phyloP scores from a whole-genome alignment of 2,113 vertebrate species.

The Corythaixoides concolor region DNA sequence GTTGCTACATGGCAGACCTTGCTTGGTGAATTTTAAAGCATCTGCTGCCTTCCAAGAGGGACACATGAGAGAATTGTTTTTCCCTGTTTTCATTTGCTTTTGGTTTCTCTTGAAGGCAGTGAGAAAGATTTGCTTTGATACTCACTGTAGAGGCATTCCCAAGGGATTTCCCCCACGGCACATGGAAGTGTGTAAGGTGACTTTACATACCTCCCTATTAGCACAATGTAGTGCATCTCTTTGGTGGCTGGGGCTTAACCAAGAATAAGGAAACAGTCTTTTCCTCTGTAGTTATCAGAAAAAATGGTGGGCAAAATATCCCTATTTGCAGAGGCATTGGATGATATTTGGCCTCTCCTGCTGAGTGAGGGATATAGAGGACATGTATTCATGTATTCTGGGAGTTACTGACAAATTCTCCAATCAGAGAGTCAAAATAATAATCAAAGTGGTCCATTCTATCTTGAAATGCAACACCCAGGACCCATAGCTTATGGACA shows the following conservation, averaged over 20 bases:
- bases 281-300: accelerated
- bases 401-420: neutral
- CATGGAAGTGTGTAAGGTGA: neutral
- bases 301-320: neutral
- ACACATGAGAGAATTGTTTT: neutral
- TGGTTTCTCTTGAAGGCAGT: neutral
- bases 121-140: neutral
- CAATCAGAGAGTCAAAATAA: neutral
- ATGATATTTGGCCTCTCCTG: neutral
- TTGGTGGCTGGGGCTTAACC: neutral
- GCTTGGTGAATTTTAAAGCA: neutral
- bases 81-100: neutral
- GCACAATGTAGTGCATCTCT: neutral
- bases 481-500: neutral
- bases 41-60: neutral
- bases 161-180: neutral
- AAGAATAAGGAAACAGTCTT: neutral
- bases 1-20: neutral
- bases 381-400: neutral
- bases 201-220: neutral
- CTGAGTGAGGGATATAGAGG: neutral
- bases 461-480: neutral
- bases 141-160: neutral
- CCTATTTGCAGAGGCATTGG: too few relatives aligned
- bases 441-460: neutral